Percentiles rank a stretch among this genome's conserved stretches.
Conservation (phyloP, 2,797 vertebrate genomes). For the Hylomyscus alleni region DNA sequence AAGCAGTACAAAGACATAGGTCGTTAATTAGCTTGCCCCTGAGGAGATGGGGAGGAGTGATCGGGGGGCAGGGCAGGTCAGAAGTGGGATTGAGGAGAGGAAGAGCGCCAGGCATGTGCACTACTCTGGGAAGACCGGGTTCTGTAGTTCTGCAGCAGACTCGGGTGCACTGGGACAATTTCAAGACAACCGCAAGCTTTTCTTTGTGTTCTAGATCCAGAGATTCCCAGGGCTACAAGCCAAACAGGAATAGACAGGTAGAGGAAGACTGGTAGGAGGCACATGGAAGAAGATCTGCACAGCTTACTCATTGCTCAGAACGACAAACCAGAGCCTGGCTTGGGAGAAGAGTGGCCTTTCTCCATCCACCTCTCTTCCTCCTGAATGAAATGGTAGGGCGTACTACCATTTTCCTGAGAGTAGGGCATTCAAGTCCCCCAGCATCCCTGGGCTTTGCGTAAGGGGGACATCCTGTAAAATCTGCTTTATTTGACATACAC, state of each 20-base stretch:
- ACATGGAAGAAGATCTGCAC: accelerated
- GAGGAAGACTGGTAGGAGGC: neutral
- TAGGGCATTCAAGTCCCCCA: neutral
- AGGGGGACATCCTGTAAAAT: neutral
- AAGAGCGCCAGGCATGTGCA: accelerated
- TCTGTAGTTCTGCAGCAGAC: neutral
- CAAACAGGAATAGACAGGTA: neutral
- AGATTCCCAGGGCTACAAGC: neutral
- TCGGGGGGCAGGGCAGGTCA: neutral
- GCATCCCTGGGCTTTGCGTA: neutral
- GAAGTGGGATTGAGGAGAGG: neutral
- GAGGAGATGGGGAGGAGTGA: neutral
- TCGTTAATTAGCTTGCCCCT: neutral
- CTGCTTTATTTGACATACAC: constrained; percentile 5
- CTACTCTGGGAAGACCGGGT: neutral
- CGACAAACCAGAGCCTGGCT: too few relatives aligned
- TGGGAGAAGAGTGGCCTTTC: neutral
- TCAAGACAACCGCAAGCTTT: neutral
- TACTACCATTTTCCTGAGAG: neutral
- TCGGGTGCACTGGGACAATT: neutral
- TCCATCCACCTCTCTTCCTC: neutral
- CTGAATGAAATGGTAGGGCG: neutral
- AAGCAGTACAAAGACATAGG: accelerated
- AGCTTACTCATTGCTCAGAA: neutral
- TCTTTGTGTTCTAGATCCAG: neutral